These are phyloP conservation scores for Luscinia luscinia DNA, from an alignment of 2,797 vertebrate genomes.

Conservation along the genomic window DNA sequence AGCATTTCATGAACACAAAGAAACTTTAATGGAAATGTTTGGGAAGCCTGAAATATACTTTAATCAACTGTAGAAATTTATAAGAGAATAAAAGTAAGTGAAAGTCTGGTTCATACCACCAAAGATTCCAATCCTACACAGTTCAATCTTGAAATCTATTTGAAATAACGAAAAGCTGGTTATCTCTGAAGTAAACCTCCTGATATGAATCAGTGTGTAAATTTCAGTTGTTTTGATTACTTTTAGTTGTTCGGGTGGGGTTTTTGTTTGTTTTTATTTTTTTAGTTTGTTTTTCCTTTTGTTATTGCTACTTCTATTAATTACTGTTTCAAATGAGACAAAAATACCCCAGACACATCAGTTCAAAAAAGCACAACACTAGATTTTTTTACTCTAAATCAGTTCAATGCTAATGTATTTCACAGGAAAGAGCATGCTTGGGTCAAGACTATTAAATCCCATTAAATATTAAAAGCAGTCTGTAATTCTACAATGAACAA, in stretches of 20 bases:
- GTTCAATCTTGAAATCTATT: background rate
- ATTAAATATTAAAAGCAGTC: background rate
- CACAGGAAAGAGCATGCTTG: background rate
- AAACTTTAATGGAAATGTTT: background rate
- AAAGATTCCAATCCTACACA: background rate
- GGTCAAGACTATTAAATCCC: background rate
- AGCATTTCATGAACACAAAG: background rate
- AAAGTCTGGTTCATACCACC: background rate
- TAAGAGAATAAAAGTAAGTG: background rate
- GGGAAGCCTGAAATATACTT: background rate
- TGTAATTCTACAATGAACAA: background rate
- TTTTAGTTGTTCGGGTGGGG: background rate
- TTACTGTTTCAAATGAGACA: background rate
- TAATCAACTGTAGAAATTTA: conserved; percentile 22
- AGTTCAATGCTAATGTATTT: background rate
- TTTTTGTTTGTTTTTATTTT: background rate
- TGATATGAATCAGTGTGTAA: background rate
- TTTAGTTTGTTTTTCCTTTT: background rate
- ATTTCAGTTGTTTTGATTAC: background rate
- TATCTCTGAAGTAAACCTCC: background rate
- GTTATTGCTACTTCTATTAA: background rate
- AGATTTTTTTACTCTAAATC: background rate
- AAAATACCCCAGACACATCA: background rate
- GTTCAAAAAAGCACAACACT: background rate
- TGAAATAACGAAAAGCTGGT: background rate